Conservation (phyloP, 92 coral and sea anemone genomes). For the Epizoanthus scotinus region DNA sequence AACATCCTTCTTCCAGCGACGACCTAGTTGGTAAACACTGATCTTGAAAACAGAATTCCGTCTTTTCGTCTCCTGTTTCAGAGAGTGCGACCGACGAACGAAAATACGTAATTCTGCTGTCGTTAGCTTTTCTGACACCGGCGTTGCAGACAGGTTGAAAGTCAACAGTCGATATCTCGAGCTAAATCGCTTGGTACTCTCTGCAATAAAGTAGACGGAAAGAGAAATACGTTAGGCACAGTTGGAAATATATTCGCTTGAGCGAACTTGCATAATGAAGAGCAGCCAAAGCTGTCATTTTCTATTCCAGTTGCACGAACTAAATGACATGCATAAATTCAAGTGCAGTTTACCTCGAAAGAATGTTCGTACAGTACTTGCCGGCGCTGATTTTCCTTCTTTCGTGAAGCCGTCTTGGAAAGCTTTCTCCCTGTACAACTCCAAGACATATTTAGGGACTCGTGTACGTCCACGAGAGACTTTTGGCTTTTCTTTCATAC, state of each 20-base stretch:
- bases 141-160: conserved; percentile 80
- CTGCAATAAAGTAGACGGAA: conserved; percentile 16
- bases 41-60: conserved; percentile 62
- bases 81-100: conserved; percentile 83
- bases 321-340: conserved; percentile 33
- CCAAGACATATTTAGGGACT: conserved; percentile 85
- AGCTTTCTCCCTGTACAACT: conserved; percentile 75
- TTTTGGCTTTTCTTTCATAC: conserved; percentile 78
- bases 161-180: conserved; percentile 70
- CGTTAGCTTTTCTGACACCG: conserved; percentile 63
- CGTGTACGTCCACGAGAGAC: conserved; percentile 75
- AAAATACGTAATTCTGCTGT: conserved; percentile 83
- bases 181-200: conserved; percentile 50
- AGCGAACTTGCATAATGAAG: conserved; percentile 46
- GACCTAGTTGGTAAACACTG: conserved; percentile 67
- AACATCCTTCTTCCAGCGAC: conserved; percentile 53
- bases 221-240: conserved; percentile 1
- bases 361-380: conserved; percentile 80
- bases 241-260: conserved; percentile 40
- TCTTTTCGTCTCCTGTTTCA: conserved; percentile 22
- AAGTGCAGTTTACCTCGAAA: conserved; percentile 70
- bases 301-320: conserved; percentile 3
- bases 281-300: conserved; percentile 10
- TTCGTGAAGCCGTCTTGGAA: conserved; percentile 69
- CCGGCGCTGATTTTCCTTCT: conserved; percentile 62